Conservation (phyloP, 1,140 invertebrate genomes). For the Mactra quadrangularis region DNA sequence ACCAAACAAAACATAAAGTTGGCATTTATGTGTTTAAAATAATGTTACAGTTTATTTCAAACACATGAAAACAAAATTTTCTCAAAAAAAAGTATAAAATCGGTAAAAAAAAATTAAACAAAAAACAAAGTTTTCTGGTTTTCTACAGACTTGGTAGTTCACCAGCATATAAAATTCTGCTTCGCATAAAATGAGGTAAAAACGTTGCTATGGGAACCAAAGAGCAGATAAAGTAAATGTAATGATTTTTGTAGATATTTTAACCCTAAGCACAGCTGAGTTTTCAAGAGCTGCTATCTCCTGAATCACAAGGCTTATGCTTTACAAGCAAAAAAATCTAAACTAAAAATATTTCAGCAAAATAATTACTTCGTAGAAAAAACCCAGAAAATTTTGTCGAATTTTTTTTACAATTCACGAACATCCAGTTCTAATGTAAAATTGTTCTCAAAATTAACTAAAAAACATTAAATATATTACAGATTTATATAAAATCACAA, state of each 20-base stretch:
- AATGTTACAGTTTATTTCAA: slow-evolving; percentile 4
- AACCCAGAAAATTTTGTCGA: background rate
- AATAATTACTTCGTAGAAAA: background rate
- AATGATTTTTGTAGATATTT: slow-evolving; percentile 37
- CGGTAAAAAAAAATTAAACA: slow-evolving; percentile 24
- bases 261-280: slow-evolving; percentile 23
- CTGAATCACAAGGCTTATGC: too few species aligned
- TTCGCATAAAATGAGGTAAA: slow-evolving; percentile 47
- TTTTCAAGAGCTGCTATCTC: background rate
- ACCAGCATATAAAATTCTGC: slow-evolving; percentile 41
- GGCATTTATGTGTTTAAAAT: background rate
- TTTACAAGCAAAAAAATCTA: too few species aligned
- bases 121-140: background rate
- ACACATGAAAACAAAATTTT: background rate
- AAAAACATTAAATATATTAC: too few species aligned
- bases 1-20: slow-evolving; percentile 9
- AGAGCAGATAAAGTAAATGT: slow-evolving; percentile 32
- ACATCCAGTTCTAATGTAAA: slow-evolving; percentile 4
- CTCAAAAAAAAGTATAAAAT: slow-evolving; percentile 12
- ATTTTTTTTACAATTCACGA: background rate
- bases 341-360: too few species aligned
- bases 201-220: slow-evolving; percentile 23
- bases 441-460: background rate
- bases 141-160: slow-evolving; percentile 19
- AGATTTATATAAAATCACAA: too few species aligned